These are phyloP conservation scores for Fragum sueziense DNA, from an alignment of 2,888 invertebrate species.

Conservation along the genomic window DNA sequence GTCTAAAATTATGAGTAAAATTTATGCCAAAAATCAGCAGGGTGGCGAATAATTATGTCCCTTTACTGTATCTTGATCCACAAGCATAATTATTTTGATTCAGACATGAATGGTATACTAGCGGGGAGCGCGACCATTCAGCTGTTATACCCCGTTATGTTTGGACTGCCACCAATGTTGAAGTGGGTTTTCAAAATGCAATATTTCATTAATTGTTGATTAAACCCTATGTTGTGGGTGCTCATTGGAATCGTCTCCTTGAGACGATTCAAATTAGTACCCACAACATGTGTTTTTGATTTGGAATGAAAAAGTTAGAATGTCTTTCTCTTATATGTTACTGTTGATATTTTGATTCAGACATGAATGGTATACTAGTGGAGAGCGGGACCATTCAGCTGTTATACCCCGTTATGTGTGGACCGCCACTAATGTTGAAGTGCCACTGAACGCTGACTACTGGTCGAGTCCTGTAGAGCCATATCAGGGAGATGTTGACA, in stretches of 20 bases:
- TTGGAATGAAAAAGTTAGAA: no score
- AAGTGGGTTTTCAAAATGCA: no score
- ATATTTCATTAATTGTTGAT: no score
- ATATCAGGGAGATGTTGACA: conserved; percentile 29
- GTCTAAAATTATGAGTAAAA: no score
- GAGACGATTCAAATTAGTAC: no score
- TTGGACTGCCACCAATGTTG: conserved; percentile 53
- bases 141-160: conserved; percentile 28
- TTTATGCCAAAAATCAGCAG: no score
- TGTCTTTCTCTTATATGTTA: no score
- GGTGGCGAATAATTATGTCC: no score
- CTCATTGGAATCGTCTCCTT: no score
- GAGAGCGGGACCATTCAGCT: conserved; percentile 45
- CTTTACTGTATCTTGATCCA: no score
- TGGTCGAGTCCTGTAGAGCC: conserved; percentile 40
- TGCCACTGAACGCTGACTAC: conserved; percentile 17
- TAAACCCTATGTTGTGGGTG: no score
- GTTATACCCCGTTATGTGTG: conserved; percentile 37
- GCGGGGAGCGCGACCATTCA: conserved; percentile 59
- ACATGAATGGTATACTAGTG: conserved; percentile 72
- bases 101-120: conserved; percentile 72
- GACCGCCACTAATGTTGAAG: conserved; percentile 49
- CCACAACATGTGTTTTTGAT: not conserved
- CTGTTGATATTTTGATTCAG: conserved; percentile 46
- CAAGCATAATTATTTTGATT: no score